A percentile compares a stretch with the other conserved stretches of the same genome.
These are phyloP conservation scores for Trachelus stipa DNA, from an alignment of 2,888 invertebrate genomes.

Conservation along the genomic window DNA sequence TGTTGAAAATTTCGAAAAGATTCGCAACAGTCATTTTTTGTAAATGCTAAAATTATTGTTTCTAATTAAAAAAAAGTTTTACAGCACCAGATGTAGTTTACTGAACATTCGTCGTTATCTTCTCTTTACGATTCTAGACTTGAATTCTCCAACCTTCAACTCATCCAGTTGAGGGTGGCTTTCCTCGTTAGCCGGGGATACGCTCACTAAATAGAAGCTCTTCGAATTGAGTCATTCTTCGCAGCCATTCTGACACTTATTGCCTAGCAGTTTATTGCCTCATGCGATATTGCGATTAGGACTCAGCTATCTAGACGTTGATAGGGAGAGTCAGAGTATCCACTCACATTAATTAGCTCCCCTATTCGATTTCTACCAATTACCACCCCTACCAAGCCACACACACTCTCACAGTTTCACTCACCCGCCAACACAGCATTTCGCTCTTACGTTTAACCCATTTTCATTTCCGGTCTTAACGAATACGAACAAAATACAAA, in stretches of 20 bases:
- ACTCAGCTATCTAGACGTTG: background rate
- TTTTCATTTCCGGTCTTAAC: background rate
- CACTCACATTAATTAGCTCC: background rate
- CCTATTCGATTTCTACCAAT: background rate
- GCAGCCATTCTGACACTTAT: conserved; percentile 4
- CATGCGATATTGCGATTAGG: conserved; percentile 5
- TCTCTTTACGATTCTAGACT: background rate
- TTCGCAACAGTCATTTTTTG: background rate
- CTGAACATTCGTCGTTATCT: background rate
- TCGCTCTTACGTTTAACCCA: background rate
- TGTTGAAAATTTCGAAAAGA: background rate
- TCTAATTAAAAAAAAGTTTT: background rate
- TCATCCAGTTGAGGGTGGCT: background rate
- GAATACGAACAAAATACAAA: background rate
- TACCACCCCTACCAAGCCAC: background rate
- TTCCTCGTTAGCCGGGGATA: background rate
- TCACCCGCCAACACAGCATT: background rate
- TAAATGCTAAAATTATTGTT: background rate
- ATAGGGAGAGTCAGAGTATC: background rate
- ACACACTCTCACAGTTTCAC: background rate
- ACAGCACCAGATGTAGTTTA: background rate
- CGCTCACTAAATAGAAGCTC: background rate
- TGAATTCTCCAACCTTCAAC: background rate
- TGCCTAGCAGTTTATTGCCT: conserved; percentile 5
- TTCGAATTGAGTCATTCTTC: conserved; percentile 6